These are phyloP conservation scores for Cephalopterus ornatus DNA, from an alignment of 2,113 vertebrate genomes.

Conservation along the genomic window DNA sequence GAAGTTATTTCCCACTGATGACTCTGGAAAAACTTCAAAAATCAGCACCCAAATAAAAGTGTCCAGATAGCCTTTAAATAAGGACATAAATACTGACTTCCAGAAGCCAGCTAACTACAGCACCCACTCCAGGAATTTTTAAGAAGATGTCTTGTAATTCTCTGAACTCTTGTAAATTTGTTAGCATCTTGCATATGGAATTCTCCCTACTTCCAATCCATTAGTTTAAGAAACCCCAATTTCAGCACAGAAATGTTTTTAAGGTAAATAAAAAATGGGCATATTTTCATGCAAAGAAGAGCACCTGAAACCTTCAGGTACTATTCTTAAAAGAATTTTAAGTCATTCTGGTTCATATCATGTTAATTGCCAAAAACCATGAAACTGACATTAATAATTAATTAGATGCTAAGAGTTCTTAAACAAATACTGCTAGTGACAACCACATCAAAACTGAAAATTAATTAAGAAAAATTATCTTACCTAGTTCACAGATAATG, in stretches of 20 bases:
- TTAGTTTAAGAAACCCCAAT: neutral
- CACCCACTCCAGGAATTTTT: rapidly evolving
- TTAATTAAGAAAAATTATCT: constrained; percentile 11
- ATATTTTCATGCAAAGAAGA: neutral
- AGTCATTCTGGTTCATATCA: neutral
- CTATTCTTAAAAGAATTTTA: neutral
- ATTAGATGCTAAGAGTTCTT: neutral
- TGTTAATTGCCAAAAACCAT: neutral
- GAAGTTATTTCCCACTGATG: neutral
- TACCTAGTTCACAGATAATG: constrained; percentile 97
- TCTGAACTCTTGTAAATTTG: neutral
- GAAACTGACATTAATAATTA: neutral
- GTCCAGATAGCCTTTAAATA: neutral
- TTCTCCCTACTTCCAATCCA: neutral
- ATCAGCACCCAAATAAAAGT: neutral
- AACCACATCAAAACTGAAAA: neutral
- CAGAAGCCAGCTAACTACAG: neutral
- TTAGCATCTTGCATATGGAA: neutral
- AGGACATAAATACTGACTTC: neutral
- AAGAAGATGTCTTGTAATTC: neutral
- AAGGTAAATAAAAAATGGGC: neutral
- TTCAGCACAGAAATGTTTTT: neutral
- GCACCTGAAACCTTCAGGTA: neutral
- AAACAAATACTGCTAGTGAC: neutral
- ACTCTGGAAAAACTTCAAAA: neutral